These are phyloP conservation scores for Epizoanthus stellaris DNA, from an alignment of 92 coral and sea anemone species.

Conservation along the genomic window DNA sequence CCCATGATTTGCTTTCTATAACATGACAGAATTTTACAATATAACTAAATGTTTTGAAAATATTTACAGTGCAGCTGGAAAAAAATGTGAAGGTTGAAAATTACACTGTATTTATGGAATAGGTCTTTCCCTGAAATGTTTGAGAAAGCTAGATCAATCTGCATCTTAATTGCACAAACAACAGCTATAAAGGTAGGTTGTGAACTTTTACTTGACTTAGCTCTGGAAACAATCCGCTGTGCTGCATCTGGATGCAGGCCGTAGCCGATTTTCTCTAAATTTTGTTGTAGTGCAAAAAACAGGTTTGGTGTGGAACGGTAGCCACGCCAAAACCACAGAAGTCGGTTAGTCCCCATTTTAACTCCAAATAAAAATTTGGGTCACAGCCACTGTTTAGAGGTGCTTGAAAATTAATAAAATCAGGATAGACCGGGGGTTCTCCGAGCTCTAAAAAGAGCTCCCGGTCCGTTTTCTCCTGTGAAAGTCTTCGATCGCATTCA, in stretches of 20 bases:
- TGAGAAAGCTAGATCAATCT: no score
- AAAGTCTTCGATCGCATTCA: no score
- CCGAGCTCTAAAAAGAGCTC: slow-evolving; percentile 6
- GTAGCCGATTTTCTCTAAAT: background rate
- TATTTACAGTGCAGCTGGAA: background rate
- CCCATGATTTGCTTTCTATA: slow-evolving; percentile 5
- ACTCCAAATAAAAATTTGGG: background rate
- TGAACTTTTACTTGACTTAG: no score
- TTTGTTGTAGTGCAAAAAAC: background rate
- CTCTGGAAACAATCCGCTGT: no score
- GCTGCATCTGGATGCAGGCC: background rate
- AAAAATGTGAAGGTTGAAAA: no score
- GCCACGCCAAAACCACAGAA: slow-evolving; percentile 18
- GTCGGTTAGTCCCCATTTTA: slow-evolving; percentile 1
- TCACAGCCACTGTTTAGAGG: background rate
- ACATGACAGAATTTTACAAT: background rate
- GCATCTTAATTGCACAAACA: no score
- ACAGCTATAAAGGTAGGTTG: no score
- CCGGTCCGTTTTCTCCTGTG: slow-evolving; percentile 7
- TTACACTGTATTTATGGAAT: no score
- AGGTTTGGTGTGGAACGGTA: background rate
- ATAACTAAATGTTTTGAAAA: background rate
- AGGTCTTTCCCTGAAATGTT: no score
- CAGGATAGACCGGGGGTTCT: slow-evolving; percentile 9
- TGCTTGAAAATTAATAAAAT: slow-evolving; percentile 3